Base-by-base conservation (phyloP, 2,797 vertebrate species). In the Bradypus variegatus region DNA sequence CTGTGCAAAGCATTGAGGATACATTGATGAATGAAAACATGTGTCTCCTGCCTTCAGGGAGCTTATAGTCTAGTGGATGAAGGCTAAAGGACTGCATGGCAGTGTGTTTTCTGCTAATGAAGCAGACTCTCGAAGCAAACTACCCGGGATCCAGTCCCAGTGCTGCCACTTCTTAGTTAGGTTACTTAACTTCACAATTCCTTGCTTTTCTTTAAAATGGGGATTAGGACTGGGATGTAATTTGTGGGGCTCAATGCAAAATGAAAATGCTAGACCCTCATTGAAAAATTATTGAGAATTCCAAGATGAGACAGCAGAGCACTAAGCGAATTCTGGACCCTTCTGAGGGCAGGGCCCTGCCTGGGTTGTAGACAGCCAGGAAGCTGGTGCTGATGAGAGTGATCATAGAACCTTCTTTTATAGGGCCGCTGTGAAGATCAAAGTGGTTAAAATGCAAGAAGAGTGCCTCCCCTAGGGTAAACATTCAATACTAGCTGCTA, bases 201-300 rank as follows among this genome's bases (percentile, higher is more conserved):
- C 50, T 79, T 73, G 6, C 18, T 90, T 73, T 79, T 94, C 81
- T 87, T 55, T 73, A 36, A 84, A 60, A 76, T 50, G 55, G 58
- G 5, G 29, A 53, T 53, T 9, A 70, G 48, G 70, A 58, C 41
- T 14, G 16, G 6, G 33, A 6, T 12, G 0, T 87, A 12, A 19
- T 81, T 80, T 53, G 29, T 65, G 21, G 45, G 50, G 19, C 73
- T 19, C 73, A 19, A 13, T 86, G 48, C 62, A 45, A n/a, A 84
- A 45, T 77, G 41, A 86, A 87, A 88, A 67, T 16, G 2, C 65
- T 58, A 79, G 21, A 14, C n/a, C 48, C 85, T 89, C 4, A 2
- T 60, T 69, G 80, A 72, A 90, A 89, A 77, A 77, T 15, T 33
- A 29, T 65, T 13, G 58, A 80, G 77, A 70, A 38, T 81, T 83